Evolutionary conservation across 2,888 invertebrate species (phyloP), one percentile per base, ranked within the genome.

Genomic region (Alcis repandata): DNA sequence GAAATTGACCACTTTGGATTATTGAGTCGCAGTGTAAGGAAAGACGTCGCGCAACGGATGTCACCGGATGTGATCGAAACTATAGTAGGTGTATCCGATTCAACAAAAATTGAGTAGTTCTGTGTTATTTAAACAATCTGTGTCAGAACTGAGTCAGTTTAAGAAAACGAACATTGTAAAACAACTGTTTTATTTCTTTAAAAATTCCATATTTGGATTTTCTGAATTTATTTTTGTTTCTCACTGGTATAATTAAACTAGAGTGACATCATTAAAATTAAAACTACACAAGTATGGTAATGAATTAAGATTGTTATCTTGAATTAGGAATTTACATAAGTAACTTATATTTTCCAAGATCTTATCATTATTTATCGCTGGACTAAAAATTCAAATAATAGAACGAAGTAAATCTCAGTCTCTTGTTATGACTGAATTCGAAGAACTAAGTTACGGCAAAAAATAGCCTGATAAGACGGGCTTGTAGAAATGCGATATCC

Each of bases 401-500:
- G 40, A 19, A 32, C 40, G 41, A 58, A 36, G 20, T 51, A 20
- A 20, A 36, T 20, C 11, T 51, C n/a, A 17, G 7, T 11, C 8
- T 19, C 8, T 38, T n/a, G 19, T 22, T 46, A 46, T 2, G 19
- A 36, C 19, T 67, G 63, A 66, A 65, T 83, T 83, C 81, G 63
- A 54, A 70, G 80, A 80, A 83, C 13, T 58, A 15, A 54, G 49
- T 51, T 65, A 69, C 69, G 60, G 69, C 73, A 73, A 70, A 76
- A 78, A 79, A 19, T 11, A 77, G 77, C 65, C 66, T 77, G 86
- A 85, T 85, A 84, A 84, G 57, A 59, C 57, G 2, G 56, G 79
- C 78, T 78, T 74, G 63, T 76, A 78, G 85, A 83, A 81, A 85
- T 76, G 73, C 72, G 81, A 87, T 87, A 86, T 79, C 80, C 79